These are phyloP conservation scores for Dryococelus australis DNA, from an alignment of 2,888 invertebrate species.

Conservation along the genomic window DNA sequence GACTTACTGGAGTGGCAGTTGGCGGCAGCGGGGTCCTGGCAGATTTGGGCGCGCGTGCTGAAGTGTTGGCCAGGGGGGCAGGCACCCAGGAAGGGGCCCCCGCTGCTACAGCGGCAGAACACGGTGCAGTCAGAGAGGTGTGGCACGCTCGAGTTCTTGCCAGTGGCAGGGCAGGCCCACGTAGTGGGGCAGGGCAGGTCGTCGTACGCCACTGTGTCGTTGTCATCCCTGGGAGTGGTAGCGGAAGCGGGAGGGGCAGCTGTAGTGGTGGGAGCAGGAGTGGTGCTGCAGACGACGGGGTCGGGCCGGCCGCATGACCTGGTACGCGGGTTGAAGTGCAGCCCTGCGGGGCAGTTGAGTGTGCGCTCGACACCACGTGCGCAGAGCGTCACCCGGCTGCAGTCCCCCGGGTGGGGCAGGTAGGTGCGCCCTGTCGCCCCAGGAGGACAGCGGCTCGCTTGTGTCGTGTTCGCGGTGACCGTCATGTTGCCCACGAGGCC, in stretches of 20 bases:
- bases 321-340: background rate
- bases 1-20: constrained; percentile 8
- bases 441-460: background rate
- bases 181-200: background rate
- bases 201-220: background rate
- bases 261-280: background rate
- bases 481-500: background rate
- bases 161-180: background rate
- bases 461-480: background rate
- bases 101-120: background rate
- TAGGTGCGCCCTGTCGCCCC: background rate
- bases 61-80: background rate
- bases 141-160: background rate
- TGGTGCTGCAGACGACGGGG: background rate
- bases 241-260: background rate
- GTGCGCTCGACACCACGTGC: background rate
- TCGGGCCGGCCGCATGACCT: background rate
- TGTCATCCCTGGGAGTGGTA: background rate
- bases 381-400: background rate
- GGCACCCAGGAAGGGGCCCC: background rate
- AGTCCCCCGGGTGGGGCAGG: background rate
- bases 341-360: background rate
- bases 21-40: background rate
- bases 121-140: constrained; percentile 4
- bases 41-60: background rate